Evolutionary conservation across 2,888 invertebrate species (phyloP).

Genomic region (Heteromurus nitidus): DNA sequence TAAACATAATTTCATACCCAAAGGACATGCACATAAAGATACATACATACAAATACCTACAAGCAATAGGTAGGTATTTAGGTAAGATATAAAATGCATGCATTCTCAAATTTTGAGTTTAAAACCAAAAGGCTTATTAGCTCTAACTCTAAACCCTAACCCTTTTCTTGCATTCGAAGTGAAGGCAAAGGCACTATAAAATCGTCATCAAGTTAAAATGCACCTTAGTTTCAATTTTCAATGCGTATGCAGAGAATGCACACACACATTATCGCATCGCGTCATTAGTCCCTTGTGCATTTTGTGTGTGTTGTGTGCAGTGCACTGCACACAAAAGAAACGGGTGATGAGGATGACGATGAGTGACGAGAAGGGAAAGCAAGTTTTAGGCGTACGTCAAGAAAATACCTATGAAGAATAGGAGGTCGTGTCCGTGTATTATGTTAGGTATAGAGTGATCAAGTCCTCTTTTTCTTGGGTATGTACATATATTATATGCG

Average conservation of each 20-base stretch:
- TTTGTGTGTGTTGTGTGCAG: too few species aligned
- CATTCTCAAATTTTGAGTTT: neutral
- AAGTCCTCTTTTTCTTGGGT: too few species aligned
- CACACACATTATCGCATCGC: too few species aligned
- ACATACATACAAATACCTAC: slow-evolving; percentile 19
- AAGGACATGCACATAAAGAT: slow-evolving; percentile 15
- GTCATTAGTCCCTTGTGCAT: too few species aligned
- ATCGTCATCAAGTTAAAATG: neutral
- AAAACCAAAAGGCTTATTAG: neutral
- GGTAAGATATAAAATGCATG: too few species aligned
- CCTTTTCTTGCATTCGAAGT: neutral
- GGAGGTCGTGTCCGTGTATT: neutral
- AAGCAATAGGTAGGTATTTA: neutral
- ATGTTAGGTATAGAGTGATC: neutral
- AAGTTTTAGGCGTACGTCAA: neutral
- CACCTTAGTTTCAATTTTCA: neutral
- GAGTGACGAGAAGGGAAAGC: slow-evolving; percentile 3
- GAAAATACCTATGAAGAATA: neutral
- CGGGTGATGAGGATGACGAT: neutral
- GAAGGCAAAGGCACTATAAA: slow-evolving; percentile 18
- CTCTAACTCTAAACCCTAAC: slow-evolving; percentile 21
- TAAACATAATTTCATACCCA: slow-evolving; percentile 41
- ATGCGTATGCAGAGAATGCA: neutral
- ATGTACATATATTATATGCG: neutral
- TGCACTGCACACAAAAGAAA: neutral